Conservation (phyloP, 1,140 invertebrate genomes). For the Intoshia linei region DNA sequence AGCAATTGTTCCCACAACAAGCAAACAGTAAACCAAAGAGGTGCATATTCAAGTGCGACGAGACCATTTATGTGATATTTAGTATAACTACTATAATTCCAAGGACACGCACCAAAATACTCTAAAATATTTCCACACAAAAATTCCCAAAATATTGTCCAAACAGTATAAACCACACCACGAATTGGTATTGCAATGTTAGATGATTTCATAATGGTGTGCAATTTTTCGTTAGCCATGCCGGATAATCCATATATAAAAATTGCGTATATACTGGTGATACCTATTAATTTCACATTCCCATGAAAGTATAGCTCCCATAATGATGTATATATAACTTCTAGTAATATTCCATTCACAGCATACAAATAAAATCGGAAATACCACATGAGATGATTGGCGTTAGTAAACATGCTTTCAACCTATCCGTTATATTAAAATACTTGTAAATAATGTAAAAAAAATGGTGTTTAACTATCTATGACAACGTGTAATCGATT, state of each 20-base stretch:
- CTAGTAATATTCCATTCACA: constrained; percentile 26
- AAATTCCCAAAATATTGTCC: constrained; percentile 27
- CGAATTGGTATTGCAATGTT: constrained; percentile 17
- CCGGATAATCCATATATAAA: constrained; percentile 24
- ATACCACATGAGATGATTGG: too few species aligned
- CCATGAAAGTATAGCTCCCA: constrained; percentile 26
- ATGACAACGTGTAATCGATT: too few species aligned
- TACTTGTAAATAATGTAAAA: too few species aligned
- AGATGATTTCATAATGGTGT: constrained; percentile 11
- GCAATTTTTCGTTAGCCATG: constrained; percentile 22
- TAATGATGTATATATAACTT: constrained; percentile 26
- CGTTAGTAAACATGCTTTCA: too few species aligned
- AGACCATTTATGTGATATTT: constrained; percentile 25
- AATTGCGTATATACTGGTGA: constrained; percentile 25
- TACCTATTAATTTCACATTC: constrained; percentile 25
- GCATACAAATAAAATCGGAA: constrained; percentile 27
- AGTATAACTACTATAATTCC: constrained; percentile 28
- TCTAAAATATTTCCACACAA: constrained; percentile 23
- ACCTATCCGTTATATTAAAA: too few species aligned
- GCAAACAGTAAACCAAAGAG: constrained; percentile 25
- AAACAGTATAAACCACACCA: constrained; percentile 22
- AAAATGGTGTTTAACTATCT: too few species aligned
- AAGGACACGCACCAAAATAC: constrained; percentile 25
- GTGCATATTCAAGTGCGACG: constrained; percentile 27
- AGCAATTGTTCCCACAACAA: too few species aligned